phyloP scores from a whole-genome alignment of 1,140 invertebrate species.

The Apis florea region DNA sequence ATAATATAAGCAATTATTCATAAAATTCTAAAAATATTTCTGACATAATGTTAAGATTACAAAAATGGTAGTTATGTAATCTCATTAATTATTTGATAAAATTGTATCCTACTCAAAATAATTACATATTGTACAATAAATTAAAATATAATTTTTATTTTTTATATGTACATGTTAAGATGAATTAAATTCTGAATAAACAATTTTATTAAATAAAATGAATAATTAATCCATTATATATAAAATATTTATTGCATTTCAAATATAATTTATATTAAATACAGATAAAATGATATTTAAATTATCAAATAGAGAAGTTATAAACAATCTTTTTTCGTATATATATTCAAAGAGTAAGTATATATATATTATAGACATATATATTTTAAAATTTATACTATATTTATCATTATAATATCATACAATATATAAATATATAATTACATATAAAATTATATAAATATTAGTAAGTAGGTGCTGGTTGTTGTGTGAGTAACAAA shows the following conservation, averaged over 20 bases:
- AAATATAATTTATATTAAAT: neutral
- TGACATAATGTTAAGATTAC: slow-evolving; percentile 28
- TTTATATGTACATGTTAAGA: slow-evolving; percentile 54
- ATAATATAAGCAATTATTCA: neutral
- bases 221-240: slow-evolving; percentile 8
- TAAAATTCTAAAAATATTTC: slow-evolving; percentile 23
- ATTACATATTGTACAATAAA: slow-evolving; percentile 43
- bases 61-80: slow-evolving; percentile 30
- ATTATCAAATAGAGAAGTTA: slow-evolving; percentile 42
- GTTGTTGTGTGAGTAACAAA: slow-evolving; percentile 92
- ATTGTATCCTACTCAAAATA: slow-evolving; percentile 36
- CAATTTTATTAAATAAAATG: slow-evolving; percentile 40
- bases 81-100: slow-evolving; percentile 54
- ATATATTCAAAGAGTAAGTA: too few relatives aligned
- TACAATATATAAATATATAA: neutral
- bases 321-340: slow-evolving; percentile 22
- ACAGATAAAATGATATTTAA: neutral
- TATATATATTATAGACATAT: neutral
- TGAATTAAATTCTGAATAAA: slow-evolving; percentile 47
- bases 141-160: slow-evolving; percentile 55
- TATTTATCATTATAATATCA: neutral
- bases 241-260: neutral
- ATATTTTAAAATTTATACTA: neutral
- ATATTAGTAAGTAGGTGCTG: slow-evolving; percentile 85
- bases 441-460: slow-evolving; percentile 1